These are phyloP conservation scores for Macrophya alboannulata DNA, from an alignment of 2,888 invertebrate genomes.

Conservation along the genomic window DNA sequence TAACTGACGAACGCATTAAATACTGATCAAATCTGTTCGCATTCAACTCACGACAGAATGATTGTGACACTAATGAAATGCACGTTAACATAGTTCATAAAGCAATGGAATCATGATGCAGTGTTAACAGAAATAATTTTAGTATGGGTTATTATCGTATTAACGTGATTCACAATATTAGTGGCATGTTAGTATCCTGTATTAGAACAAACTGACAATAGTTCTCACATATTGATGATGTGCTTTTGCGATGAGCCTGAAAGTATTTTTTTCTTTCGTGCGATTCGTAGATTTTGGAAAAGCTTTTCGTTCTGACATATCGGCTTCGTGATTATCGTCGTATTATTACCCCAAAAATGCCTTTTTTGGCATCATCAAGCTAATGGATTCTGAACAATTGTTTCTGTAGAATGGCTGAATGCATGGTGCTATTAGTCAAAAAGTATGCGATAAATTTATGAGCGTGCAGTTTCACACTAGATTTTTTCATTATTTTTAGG, in stretches of 20 bases:
- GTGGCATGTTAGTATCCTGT: not conserved
- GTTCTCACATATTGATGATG: too few relatives aligned
- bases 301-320: not conserved
- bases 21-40: not conserved
- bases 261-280: not conserved
- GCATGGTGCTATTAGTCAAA: constrained; percentile 54
- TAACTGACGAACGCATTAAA: not conserved
- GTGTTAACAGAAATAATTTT: not conserved
- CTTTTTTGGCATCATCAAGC: too few relatives aligned
- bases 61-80: not conserved
- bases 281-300: not conserved
- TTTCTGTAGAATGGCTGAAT: constrained; percentile 8
- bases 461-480: constrained; percentile 52
- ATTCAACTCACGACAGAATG: not conserved
- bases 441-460: constrained; percentile 45
- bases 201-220: not conserved
- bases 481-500: constrained; percentile 81
- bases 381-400: not conserved
- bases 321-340: not conserved
- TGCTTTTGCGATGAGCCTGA: not conserved
- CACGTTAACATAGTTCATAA: not conserved
- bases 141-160: too few relatives aligned
- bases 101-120: not conserved
- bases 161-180: not conserved
- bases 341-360: not conserved